Base-by-base conservation (phyloP, 2,113 vertebrate genomes). In the Numenius arquata region DNA sequence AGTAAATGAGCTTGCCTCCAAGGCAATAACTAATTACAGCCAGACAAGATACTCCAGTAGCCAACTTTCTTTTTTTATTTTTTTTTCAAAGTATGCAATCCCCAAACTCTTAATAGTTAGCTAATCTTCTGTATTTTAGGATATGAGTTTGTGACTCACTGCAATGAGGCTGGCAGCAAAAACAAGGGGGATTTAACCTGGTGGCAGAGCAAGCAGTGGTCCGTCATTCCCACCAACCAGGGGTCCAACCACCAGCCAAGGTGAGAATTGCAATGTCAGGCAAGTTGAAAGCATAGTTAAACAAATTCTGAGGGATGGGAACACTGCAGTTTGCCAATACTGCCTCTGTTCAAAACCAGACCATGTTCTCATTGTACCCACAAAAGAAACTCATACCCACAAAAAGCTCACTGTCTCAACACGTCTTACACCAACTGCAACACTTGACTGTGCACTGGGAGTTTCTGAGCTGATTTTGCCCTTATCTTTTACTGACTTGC, bases 131-230 rank as follows among this genome's bases (percentile, higher is more conserved):
- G 11, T 38, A 38, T 32, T 27, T 67, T 25, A 84, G 27, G 27
- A 71, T 5, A 38, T 5, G 6, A 36, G 30, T 38, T 66, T 79
- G 15, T 34, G 36, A 25, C 25, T 50, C 27, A 17, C 43, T 32
- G 12, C 4, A 20, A 23, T 19, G 40, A 21, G 3, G 1, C 20
- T n/a, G 22, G 11, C 34, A 59, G 32, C 36, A 75, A 70, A 74
- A 21, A 20, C 5, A 6, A 27, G 9, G 27, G 19, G 17, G 20
- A 12, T 45, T 19, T 52, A 50, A 15, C 23, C 22, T 9, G 6
- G 61, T 13, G 34, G 29, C 48, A 52, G 27, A 2, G 1, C 1
- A 0, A 73, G 26, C 45, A 9, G 3, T 4, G 0, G 17, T 50
- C 19, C 32, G 4, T 16, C 3, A 0, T 22, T 32, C 45, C 38